These are phyloP conservation scores for Chrysolina americana DNA, from an alignment of 2,888 invertebrate species.

Conservation along the genomic window DNA sequence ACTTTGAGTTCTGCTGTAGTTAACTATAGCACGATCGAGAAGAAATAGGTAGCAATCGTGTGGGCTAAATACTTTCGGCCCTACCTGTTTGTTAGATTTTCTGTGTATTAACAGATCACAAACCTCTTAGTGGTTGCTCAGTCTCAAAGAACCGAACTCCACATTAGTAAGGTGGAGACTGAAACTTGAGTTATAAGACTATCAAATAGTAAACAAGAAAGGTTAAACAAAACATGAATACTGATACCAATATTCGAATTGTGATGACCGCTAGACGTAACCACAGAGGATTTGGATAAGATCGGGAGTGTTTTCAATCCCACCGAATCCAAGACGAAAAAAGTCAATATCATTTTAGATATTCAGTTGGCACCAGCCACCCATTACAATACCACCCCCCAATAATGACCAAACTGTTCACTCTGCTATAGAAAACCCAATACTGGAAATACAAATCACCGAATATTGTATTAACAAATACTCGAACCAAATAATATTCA, in stretches of 20 bases:
- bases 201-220: conserved; percentile 15
- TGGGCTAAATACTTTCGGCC: neutral
- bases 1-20: neutral
- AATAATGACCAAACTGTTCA: too few relatives aligned
- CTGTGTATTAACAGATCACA: neutral
- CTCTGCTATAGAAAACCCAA: too few relatives aligned
- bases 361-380: neutral
- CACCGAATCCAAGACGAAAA: neutral
- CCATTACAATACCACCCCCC: too few relatives aligned
- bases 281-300: neutral
- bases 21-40: neutral
- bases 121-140: too few relatives aligned
- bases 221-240: conserved; percentile 18
- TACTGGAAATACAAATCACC: too few relatives aligned
- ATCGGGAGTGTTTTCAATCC: neutral
- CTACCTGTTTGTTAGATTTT: neutral
- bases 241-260: neutral
- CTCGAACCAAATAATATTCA: too few relatives aligned
- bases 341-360: neutral
- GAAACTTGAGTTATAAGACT: conserved; percentile 22
- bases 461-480: too few relatives aligned
- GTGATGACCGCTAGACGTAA: neutral
- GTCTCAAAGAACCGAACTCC: neutral
- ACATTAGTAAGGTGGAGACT: neutral
- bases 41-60: too few relatives aligned